Conservation (phyloP, 2,888 invertebrate genomes). For the Pachymerium ferrugineum region DNA sequence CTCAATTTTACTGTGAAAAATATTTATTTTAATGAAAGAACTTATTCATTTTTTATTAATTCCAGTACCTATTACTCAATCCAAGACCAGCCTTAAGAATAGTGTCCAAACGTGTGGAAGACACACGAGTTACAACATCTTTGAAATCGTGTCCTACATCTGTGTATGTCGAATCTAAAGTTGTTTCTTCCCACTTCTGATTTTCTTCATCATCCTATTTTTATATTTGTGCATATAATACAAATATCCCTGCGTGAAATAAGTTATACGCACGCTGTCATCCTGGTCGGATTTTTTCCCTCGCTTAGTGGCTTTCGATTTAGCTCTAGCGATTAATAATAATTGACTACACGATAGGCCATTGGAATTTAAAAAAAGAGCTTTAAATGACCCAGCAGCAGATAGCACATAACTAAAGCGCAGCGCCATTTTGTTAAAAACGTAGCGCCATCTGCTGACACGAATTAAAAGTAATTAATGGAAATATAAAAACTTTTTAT, state of each 20-base stretch:
- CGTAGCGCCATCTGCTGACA: too few species aligned
- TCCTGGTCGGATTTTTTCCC: not conserved
- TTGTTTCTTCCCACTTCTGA: not conserved
- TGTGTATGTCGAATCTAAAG: conserved; percentile 41
- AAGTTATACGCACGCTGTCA: not conserved
- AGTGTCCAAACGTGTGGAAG: conserved; percentile 64
- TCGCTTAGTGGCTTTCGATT: not conserved
- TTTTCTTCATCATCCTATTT: conserved; percentile 1
- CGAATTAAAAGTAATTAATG: too few species aligned
- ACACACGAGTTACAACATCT: conserved; percentile 58
- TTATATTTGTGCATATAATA: too few species aligned
- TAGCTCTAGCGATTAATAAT: not conserved
- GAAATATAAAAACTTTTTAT: too few species aligned
- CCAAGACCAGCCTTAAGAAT: conserved; percentile 64
- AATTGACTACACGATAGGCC: not conserved
- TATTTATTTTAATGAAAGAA: not conserved
- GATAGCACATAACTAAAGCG: too few species aligned
- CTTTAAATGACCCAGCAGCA: too few species aligned
- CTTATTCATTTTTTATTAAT: conserved; percentile 35
- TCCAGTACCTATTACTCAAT: conserved; percentile 64
- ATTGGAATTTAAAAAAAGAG: too few species aligned
- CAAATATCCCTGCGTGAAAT: not conserved
- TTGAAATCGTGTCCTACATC: conserved; percentile 60
- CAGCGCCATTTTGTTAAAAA: too few species aligned
- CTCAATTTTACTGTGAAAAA: conserved; percentile 66